Base-by-base conservation (phyloP, 2,797 vertebrate genomes). In the Rhadinocentrus ornatus region DNA sequence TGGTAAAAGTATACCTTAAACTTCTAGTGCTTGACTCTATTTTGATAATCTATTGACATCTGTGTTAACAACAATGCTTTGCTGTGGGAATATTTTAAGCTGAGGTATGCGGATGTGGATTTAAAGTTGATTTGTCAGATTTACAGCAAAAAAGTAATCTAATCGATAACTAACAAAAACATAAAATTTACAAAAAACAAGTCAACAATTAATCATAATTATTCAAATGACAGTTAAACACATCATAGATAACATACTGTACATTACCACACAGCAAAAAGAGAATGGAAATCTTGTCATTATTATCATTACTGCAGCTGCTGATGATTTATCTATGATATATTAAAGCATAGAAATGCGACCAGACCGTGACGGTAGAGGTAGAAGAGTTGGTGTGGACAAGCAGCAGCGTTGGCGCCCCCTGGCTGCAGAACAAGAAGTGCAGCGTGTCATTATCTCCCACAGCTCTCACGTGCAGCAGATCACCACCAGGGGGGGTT, bases 371-470 rank as follows among this genome's bases (percentile, higher is more conserved):
- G 20, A 98, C 72, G 2, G 22, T 0, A 2, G 96, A 97, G 37
- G 65, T 55, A 1, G 80, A 22, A 3, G 88, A 92, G 73, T 81
- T 71, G 0, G 95, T 96, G 89, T 96, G 95, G 27, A 97, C 88
- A 2, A 98, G 71, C 46, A 99, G 89, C 67, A 94, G 93, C 0
- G 96, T 71, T 0, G 96, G 97, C 1, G 94, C 95, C 18, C 96
- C 96, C 3, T 87, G 87, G 86, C 93, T 96, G 86, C 94, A 93
- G 87, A 97, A 95, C 15, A 99, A 37, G 62, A 93, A 96, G 90
- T 99, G 97, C 81, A 99, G 90, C 0, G 95, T 97, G 91, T 97
- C 96, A 0, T 76, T 73, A 16, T 26, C 18, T 1, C 96, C 96
- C 56, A 88, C 86, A 0, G 96, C 96, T 44, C 86, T 93, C 27